Base-by-base conservation (phyloP, 1,140 invertebrate species). In the Pemphigus obesinymphae region DNA sequence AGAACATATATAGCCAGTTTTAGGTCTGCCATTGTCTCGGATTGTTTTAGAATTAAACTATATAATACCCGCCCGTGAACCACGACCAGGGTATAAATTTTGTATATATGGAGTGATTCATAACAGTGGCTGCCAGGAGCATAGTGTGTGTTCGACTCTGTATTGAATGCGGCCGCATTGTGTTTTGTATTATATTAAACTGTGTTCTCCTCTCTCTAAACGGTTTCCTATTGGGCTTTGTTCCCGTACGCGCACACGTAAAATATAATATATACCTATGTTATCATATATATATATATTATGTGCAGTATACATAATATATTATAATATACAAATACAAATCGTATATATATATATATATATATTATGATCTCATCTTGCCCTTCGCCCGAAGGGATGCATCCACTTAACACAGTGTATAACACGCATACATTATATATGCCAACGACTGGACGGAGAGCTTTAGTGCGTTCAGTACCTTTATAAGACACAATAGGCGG, bases 1-100 rank as follows among this genome's bases (percentile, higher is more conserved):
- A 63, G 76, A 63, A 61, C 76, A 80, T 80, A n/a, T n/a, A 80
- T 80, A 80, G 76, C 76, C 76, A 80, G 76, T 80, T 80, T 80
- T 80, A 80, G 76, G 76, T 80, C 76, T 80, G 76, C 76, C 76
- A 80, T 80, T 80, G 76, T 80, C 76, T 80, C 76, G 76, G 76
- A 80, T 80, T 80, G 76, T 80, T 80, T 80, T 80, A 80, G 76
- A 80, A 80, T 80, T 78, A 78, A 78, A 80, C 55, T 31, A 80
- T 63, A 80, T 80, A 80, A 80, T 80, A 80, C 55, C 76, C 76
- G 37, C 23, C 37, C 53, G 76, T 63, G 53, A 80, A 80, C 76
- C 76, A 80, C 55, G 55, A 63, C 73, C 50, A 40, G 50, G 73
- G 55, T 80, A 80, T 80, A 80, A 80, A 80, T 80, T 80, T 80